Evolutionary conservation across 2,888 invertebrate species (phyloP).

Genomic region (Diarsia brunnea): DNA sequence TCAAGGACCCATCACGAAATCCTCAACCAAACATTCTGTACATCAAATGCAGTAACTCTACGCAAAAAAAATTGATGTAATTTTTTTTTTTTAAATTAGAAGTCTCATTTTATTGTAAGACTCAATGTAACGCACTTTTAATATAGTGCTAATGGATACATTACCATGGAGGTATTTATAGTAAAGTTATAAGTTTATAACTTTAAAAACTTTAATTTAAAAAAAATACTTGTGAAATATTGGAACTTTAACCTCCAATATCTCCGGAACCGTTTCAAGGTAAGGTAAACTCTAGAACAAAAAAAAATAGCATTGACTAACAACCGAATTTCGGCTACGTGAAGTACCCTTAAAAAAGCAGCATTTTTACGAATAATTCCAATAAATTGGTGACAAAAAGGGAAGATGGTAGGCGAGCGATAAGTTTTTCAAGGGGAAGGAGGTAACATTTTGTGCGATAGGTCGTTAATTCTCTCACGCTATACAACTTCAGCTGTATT

Average conservation of each 20-base stretch:
- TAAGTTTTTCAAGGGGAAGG: neutral
- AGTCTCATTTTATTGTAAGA: neutral
- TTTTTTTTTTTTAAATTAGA: neutral
- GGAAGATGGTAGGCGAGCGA: neutral
- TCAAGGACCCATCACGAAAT: neutral
- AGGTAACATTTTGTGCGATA: conserved; percentile 30
- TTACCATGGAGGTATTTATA: too few relatives aligned
- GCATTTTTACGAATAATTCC: too few relatives aligned
- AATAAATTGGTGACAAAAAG: neutral
- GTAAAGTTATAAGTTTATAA: too few relatives aligned
- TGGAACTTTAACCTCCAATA: too few relatives aligned
- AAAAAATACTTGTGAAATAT: too few relatives aligned
- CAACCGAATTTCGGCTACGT: neutral
- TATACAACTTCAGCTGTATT: neutral
- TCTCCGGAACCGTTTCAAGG: too few relatives aligned
- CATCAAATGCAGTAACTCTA: neutral
- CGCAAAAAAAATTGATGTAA: neutral
- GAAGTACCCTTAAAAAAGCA: neutral
- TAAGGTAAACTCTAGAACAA: too few relatives aligned
- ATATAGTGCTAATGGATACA: too few relatives aligned
- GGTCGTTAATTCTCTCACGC: neutral
- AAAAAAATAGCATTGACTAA: neutral
- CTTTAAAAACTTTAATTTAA: too few relatives aligned
- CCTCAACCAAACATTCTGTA: neutral
- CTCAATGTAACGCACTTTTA: neutral